Evolutionary conservation across 1,140 invertebrate species (phyloP), one percentile per base, ranked within the genome.

Genomic region (Archegozetes longisetosus): DNA sequence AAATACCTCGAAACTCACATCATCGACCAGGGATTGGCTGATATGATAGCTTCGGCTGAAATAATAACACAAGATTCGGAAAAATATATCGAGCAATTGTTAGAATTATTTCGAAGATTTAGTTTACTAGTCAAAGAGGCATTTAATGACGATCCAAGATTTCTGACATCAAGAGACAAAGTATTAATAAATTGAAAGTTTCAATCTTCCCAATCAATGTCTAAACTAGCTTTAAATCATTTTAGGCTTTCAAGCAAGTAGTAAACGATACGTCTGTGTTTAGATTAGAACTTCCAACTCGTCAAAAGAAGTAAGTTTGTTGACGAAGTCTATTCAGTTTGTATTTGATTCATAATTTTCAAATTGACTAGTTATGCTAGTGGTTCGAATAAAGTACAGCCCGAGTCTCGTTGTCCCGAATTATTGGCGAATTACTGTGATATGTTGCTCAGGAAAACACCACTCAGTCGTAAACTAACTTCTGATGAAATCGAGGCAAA

Each of bases 371-470:
- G 60, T 14, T n/a, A 4, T 23, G 22, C 12, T 48, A 14, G 4
- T 49, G 4, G 9, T 1, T 9, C n/a, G 3, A 40, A 14, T 14
- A 62, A 58, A 23, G 58, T 62, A 22, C 54, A 40, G 22, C 51
- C 29, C 27, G 95, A 98, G 70, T 98, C 93, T 60, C 93, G 95
- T 70, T 99, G 94, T 76, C 95, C 96, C 20, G 96, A 99, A 76
- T 79, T 99, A 52, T 76, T 99, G 65, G 96, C 96, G 46, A 98
- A 98, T 74, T 99, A 97, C 79, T 98, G 95, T 84, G 96, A 99
- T 84, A 93, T 98, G 86, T 76, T 99, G 65, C 78, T 99, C 65
- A 80, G 95, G 65, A 93, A 94, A 72, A 98, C 93, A 49, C 88
- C 90, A 25, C 76, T 98, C 57, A 96, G 91, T 73, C 98, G 97